Base-by-base conservation (phyloP, 1,140 invertebrate genomes). In the Linepithema humile region DNA sequence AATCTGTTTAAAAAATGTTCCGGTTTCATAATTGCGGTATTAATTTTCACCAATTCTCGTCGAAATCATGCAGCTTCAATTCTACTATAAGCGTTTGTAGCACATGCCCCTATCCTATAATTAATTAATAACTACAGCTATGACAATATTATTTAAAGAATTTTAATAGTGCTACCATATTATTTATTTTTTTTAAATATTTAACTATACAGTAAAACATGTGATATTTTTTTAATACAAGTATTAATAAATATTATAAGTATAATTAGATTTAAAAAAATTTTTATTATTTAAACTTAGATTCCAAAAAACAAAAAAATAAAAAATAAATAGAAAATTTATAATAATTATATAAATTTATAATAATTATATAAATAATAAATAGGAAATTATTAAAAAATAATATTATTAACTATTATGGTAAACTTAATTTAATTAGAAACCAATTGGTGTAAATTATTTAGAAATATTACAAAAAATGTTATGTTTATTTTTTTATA, bases 1-100 rank as follows among this genome's bases (percentile, higher is more conserved):
- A 32, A 78, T 53, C 23, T 53, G 45, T 67, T 67, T 55, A 32
- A 26, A 38, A 67, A 78, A 65, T 9, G 2, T 77, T 38, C 7
- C 15, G 20, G 9, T 65, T 65, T 7, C 10, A 53, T 67, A 53
- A 78, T 53, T 26, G 32, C 20, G 4, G 1, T 78, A 67, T 78
- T 65, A 77, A 50, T 65, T 78, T 78, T 67, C 10, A 26, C 6
- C 32, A 50, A 48, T 65, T 77, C 3, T 1, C 4, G 1, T 23
- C 9, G 45, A 5, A 72, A 35, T 73, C 45, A 55, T 26, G 9
- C 15, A 35, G 29, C 20, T 23, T 65, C 2, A 12, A 77, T 50
- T 65, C 5, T 7, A 12, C 15, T 50, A 77, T 53, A 10, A 50
- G 2, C 29, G 7, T 67, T 35, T 67, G 17, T 15, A 45, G 3